Evolutionary conservation across 2,888 invertebrate species (phyloP), one percentile per base, ranked within the genome.

Genomic region (Digitonthophagus gazella): DNA sequence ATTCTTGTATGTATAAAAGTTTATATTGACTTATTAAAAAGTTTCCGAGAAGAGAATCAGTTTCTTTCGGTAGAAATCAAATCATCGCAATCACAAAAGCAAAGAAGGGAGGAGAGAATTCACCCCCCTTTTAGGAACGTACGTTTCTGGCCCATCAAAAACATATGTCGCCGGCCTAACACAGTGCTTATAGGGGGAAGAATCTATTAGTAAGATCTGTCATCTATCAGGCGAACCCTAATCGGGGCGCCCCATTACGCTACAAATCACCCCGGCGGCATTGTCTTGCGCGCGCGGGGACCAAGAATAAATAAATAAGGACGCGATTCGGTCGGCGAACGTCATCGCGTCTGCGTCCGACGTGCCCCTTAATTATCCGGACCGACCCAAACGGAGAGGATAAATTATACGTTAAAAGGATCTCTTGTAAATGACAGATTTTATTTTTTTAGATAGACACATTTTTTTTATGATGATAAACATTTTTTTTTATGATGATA

Each of bases 161-260:
- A 81, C 82, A 82, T 81, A 81, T 82, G 82, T 80, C 80, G 78
- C 81, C 75, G 75, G 79, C 80, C 81, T 81, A 81, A 80, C 80
- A 78, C 80, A 81, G 77, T 79, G 81, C 79, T 80, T 80, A 80
- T 81, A 78, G 72, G 71, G 68, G 70, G 68, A 72, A 73, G 71
- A 68, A 68, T 68, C 68, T 68, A 68, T 68, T 68, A 68, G 68
- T 65, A 65, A 68, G 68, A 68, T 65, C 65, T 68, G 68, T 68
- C 68, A 68, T 68, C 68, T 65, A 68, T 68, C 68, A 68, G 58
- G 44, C n/a, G n/a, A n/a, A n/a, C n/a, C n/a, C 61, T 19, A 19
- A 61, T 61, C 20, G 61, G 61, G 61, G 61, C 18, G 61, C 18
- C 61, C 20, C 18, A 61, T 61, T 61, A 57, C 57, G 57, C 15